phyloP scores from a whole-genome alignment of 2,113 vertebrate species.

The Pangasianodon hypophthalmus region DNA sequence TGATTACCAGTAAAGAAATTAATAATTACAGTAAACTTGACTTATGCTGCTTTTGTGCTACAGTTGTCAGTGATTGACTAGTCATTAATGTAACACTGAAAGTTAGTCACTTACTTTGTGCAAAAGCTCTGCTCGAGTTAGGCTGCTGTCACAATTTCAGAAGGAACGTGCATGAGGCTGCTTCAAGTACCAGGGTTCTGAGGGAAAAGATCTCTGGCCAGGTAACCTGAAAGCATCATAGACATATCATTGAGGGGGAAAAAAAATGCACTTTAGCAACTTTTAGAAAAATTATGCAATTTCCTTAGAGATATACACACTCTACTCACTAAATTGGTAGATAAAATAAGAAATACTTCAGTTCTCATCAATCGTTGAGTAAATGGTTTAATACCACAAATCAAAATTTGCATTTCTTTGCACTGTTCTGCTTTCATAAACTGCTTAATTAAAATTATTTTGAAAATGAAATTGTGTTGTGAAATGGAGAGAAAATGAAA shows the following conservation, averaged over 20 bases:
- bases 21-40: neutral
- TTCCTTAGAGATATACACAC: neutral
- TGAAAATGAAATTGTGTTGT: neutral
- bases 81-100: neutral
- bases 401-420: neutral
- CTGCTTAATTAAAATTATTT: neutral
- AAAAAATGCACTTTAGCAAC: too few relatives aligned
- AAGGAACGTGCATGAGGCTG: neutral
- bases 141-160: neutral
- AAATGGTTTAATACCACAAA: neutral
- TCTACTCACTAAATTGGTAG: neutral
- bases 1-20: too few relatives aligned
- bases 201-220: neutral
- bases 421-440: neutral
- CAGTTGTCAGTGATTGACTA: neutral
- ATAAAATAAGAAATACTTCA: neutral
- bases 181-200: neutral
- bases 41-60: neutral
- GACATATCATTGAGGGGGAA: neutral
- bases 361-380: neutral
- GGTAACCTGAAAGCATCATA: neutral
- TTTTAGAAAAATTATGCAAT: neutral
- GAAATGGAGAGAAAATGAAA: too few relatives aligned
- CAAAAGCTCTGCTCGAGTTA: neutral
- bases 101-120: neutral